These are phyloP conservation scores for Macquaria australasica DNA, from an alignment of 2,113 vertebrate genomes.

Conservation along the genomic window DNA sequence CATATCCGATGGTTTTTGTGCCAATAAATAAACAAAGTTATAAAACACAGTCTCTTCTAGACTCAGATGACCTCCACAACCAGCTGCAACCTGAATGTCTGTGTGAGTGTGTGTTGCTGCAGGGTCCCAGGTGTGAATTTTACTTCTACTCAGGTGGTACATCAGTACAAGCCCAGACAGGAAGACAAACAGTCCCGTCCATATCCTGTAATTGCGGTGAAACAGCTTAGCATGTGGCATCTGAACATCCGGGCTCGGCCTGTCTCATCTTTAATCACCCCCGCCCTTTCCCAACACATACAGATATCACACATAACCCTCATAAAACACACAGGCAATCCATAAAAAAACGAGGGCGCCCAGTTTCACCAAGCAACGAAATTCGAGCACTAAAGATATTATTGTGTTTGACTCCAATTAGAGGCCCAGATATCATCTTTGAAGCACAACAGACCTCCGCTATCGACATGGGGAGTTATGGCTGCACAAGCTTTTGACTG, in stretches of 20 bases:
- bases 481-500: conserved; percentile 42
- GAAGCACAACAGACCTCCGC: conserved; percentile 37
- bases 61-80: conserved; percentile 27
- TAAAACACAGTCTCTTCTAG: conserved; percentile 16
- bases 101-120: conserved; percentile 36
- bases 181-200: conserved; percentile 37
- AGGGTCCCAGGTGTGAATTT: conserved; percentile 72
- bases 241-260: conserved; percentile 47
- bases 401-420: conserved; percentile 61
- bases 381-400: conserved; percentile 37
- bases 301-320: conserved; percentile 46
- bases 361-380: conserved; percentile 32
- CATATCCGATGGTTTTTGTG: conserved; percentile 20
- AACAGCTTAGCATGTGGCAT: conserved; percentile 32
- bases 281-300: background rate
- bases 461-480: conserved; percentile 25
- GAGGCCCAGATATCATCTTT: conserved; percentile 62
- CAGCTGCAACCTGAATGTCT: conserved; percentile 37
- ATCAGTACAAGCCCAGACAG: conserved; percentile 69
- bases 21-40: conserved; percentile 43
- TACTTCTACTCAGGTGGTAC: conserved; percentile 55
- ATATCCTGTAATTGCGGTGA: conserved; percentile 61
- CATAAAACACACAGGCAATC: conserved; percentile 45
- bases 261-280: conserved; percentile 61
- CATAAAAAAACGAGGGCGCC: conserved; percentile 10